Conservation (phyloP, 1,140 invertebrate genomes). For the Sweltsa coloradensis region DNA sequence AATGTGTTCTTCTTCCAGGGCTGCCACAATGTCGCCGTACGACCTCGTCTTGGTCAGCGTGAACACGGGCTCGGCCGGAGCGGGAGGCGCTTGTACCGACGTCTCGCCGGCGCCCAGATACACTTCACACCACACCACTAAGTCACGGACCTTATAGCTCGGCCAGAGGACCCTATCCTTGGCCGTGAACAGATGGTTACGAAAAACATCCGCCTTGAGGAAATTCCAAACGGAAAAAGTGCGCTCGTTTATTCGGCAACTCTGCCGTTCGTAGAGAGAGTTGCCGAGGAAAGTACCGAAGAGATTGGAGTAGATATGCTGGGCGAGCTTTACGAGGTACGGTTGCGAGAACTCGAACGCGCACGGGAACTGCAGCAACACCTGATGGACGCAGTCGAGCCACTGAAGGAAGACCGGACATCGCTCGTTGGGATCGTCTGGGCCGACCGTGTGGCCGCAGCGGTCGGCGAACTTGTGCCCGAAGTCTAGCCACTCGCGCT, state of each 20-base stretch:
- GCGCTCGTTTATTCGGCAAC: slow-evolving; percentile 48
- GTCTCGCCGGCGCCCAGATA: slow-evolving; percentile 48
- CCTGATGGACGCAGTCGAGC: slow-evolving; percentile 92
- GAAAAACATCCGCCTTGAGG: slow-evolving; percentile 60
- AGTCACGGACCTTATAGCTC: slow-evolving; percentile 65
- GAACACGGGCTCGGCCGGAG: slow-evolving; percentile 14
- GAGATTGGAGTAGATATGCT: slow-evolving; percentile 90
- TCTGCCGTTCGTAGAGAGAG: slow-evolving; percentile 59
- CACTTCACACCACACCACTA: slow-evolving; percentile 74
- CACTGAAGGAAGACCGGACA: slow-evolving; percentile 97
- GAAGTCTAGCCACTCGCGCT: slow-evolving; percentile 92
- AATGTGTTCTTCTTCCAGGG: slow-evolving; percentile 45
- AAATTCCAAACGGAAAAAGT: slow-evolving; percentile 84
- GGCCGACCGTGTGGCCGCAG: slow-evolving; percentile 71
- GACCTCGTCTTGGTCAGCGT: slow-evolving; percentile 51
- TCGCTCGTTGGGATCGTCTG: slow-evolving; percentile 79
- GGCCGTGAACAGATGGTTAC: slow-evolving; percentile 72
- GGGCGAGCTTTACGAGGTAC: slow-evolving; percentile 89
- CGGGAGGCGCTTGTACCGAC: slow-evolving; percentile 14
- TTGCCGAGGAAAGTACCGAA: slow-evolving; percentile 97
- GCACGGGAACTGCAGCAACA: slow-evolving; percentile 78
- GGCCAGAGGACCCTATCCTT: slow-evolving; percentile 61
- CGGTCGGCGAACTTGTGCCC: slow-evolving; percentile 95
- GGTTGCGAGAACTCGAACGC: slow-evolving; percentile 90
- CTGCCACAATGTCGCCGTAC: slow-evolving; percentile 60